Base-by-base conservation (phyloP, 2,113 vertebrate genomes). In the Arenaria interpres region DNA sequence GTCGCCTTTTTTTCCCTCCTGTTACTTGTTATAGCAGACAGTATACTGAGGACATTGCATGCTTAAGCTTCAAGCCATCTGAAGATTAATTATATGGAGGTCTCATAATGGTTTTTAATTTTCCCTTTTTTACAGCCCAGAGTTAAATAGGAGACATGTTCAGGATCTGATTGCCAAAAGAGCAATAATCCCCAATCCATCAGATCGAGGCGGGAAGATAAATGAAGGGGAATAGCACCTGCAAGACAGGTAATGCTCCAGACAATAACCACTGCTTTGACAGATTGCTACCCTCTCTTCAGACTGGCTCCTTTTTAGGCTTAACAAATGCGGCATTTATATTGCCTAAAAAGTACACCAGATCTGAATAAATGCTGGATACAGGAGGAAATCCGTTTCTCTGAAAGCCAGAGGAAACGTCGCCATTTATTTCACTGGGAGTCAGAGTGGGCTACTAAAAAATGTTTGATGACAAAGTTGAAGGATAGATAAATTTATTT, bases 211-310 rank as follows among this genome's bases (percentile, higher is more conserved):
- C 14, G 97, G 97, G 97, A 98, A 96, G 95, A 98, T 98, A 98
- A 98, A 98, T 95, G 97, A 96, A 51, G 72, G 96, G 68, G 98
- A 97, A 97, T 98, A 97, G 94, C 98, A 98, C 96, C 97, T 98
- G 92, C 97, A 98, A 97, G 98, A 99, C 95, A 99, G 98, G 98
- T 99, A 98, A 79, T 81, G 86, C 95, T 96, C 94, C 88, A 96
- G 96, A 88, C 46, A 76, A 88, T 95, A 95, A 94, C 85, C 84
- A 89, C 91, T 46, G 82, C 85, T 95, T 85, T 98, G 95, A 98
- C 91, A 97, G 97, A 97, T 98, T 96, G 79, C 96, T 92, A 22
- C 81, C 80, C 88, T 71, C 62, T 95, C 51, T 43, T 80, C 86
- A 59, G 53, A 80, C 37, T 79, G 71, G 54, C 82, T 92, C 72